phyloP scores from a whole-genome alignment of 2,113 vertebrate genomes.

The Sapajus apella region DNA sequence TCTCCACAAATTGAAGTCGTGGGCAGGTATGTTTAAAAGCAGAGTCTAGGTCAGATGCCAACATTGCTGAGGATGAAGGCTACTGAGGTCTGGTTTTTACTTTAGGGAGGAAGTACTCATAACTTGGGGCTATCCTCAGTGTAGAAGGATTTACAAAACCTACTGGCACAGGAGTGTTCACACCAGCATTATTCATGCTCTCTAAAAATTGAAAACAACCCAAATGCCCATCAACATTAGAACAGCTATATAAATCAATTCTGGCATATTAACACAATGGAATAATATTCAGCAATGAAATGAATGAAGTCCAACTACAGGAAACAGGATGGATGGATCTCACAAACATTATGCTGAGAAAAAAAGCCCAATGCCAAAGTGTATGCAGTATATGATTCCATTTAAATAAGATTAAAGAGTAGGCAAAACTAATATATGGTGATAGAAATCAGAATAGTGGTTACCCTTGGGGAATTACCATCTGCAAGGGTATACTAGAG shows the following conservation, averaged over 20 bases:
- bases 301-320: neutral
- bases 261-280: neutral
- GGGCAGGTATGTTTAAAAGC: neutral
- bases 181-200: neutral
- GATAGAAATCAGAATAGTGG: neutral
- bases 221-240: neutral
- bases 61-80: neutral
- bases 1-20: neutral
- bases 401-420: neutral
- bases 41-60: neutral
- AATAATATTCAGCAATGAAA: neutral
- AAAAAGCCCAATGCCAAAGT: neutral
- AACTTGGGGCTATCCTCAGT: neutral
- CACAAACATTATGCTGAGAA: neutral
- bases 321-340: neutral
- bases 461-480: neutral
- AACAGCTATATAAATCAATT: neutral
- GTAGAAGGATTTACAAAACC: neutral
- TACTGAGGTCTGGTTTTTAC: neutral
- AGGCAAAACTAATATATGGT: neutral
- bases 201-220: neutral
- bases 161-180: neutral
- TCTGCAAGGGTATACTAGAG: neutral
- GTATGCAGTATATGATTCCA: neutral
- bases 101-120: neutral